These are phyloP conservation scores for Tragelaphus eurycerus DNA, from an alignment of 2,797 vertebrate species.

Conservation along the genomic window DNA sequence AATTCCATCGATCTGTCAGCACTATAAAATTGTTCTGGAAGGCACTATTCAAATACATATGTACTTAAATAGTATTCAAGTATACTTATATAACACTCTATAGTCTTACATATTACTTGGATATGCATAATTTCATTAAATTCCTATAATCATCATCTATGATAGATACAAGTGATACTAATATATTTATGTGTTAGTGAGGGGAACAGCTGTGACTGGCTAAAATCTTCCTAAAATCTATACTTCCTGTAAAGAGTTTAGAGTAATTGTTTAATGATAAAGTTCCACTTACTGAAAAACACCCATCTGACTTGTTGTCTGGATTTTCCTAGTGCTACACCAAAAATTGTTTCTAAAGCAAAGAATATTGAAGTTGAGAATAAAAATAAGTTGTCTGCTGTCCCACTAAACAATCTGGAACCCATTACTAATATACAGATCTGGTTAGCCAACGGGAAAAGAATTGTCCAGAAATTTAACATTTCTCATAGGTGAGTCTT, in stretches of 20 bases:
- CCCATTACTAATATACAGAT: conserved; percentile 94
- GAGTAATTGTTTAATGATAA: conserved; percentile 1
- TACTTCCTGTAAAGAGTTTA: neutral
- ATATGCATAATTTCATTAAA: conserved; percentile 9
- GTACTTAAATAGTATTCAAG: neutral
- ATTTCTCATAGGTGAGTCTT: conserved; percentile 91
- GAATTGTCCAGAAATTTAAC: conserved; percentile 96
- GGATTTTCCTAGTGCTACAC: conserved; percentile 88
- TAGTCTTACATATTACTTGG: neutral
- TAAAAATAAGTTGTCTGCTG: conserved; percentile 81
- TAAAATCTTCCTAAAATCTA: conserved; percentile 20
- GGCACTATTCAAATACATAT: neutral
- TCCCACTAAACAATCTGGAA: conserved; percentile 90
- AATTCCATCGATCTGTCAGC: neutral
- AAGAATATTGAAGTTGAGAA: conserved; percentile 87
- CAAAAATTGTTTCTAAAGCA: conserved; percentile 91
- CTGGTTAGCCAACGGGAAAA: conserved; percentile 94
- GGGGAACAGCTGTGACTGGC: neutral
- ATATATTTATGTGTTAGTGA: neutral
- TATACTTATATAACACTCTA: neutral
- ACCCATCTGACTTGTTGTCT: conserved; percentile 37
- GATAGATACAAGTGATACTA: neutral
- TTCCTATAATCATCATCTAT: neutral
- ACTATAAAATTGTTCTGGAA: neutral
- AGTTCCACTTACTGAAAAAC: neutral